Conservation (phyloP, 2,888 invertebrate species). For the Bedellia somnulentella region DNA sequence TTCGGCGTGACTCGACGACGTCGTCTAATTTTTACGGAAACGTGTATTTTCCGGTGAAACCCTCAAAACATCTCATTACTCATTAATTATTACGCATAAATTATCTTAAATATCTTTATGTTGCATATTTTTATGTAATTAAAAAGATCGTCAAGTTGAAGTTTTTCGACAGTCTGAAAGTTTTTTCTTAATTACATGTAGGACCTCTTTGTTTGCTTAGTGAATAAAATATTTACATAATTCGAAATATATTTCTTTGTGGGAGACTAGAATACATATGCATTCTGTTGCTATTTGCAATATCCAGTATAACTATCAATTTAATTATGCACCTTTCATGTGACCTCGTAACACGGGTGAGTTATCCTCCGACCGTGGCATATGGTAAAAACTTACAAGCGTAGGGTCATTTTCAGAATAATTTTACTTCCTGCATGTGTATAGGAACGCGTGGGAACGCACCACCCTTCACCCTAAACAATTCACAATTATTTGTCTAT, state of each 20-base stretch:
- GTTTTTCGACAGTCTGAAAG: no score
- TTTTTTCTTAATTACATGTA: no score
- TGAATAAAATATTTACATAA: no score
- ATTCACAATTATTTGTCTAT: constrained; percentile 26
- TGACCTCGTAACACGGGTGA: no score
- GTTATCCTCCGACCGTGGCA: constrained; percentile 3
- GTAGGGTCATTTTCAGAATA: constrained; percentile 4
- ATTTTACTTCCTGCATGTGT: constrained; percentile 12
- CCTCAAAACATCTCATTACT: constrained; percentile 1
- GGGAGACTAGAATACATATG: not conserved
- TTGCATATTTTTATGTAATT: no score
- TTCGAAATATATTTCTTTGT: not conserved
- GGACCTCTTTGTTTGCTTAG: no score
- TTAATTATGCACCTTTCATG: no score
- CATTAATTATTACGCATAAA: not conserved
- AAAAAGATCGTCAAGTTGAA: no score
- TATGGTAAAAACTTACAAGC: not conserved
- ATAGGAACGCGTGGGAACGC: constrained; percentile 49
- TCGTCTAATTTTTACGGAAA: constrained; percentile 36
- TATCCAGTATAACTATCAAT: no score
- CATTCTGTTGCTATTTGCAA: no score
- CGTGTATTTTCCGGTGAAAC: constrained; percentile 21
- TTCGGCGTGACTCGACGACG: constrained; percentile 26
- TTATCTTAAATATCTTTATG: not conserved
- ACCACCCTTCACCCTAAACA: constrained; percentile 27